Percentiles rank a stretch among this genome's conserved stretches.
These are phyloP conservation scores for Piprites chloris DNA, from an alignment of 2,113 vertebrate genomes.

Conservation along the genomic window DNA sequence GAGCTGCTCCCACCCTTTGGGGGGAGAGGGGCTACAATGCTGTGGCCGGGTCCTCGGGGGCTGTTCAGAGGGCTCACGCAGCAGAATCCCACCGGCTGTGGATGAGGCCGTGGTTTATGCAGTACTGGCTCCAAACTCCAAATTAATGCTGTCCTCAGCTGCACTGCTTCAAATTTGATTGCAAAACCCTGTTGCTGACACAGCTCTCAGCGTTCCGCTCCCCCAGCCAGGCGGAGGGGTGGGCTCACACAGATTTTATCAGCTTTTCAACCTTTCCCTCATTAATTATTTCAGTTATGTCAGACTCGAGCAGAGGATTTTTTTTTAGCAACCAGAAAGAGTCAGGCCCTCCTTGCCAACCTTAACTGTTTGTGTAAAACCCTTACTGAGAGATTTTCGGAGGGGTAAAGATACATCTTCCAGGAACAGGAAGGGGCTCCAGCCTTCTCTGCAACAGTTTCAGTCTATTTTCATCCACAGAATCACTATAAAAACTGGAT, in stretches of 20 bases:
- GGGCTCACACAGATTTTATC: neutral
- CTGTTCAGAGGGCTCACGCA: neutral
- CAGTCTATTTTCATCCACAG: neutral
- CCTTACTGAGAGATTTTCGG: neutral
- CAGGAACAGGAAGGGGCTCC: neutral
- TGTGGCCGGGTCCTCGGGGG: neutral
- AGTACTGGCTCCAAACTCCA: neutral
- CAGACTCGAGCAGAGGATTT: neutral
- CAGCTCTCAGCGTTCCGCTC: neutral
- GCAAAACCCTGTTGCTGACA: constrained; percentile 20
- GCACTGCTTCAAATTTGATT: neutral
- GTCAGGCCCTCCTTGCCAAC: neutral
- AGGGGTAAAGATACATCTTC: neutral
- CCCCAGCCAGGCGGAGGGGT: neutral
- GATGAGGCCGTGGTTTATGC: neutral
- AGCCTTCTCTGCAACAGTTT: neutral
- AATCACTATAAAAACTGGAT: neutral
- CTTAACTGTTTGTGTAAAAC: neutral
- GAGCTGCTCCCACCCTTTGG: constrained; percentile 1
- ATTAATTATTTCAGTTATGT: neutral
- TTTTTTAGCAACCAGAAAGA: neutral
- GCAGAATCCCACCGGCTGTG: neutral
- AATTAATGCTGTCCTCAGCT: neutral
- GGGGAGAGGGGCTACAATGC: neutral
- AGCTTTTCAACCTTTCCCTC: neutral